Conservation (phyloP, 2,888 invertebrate genomes). For the Cephus nigrinus region DNA sequence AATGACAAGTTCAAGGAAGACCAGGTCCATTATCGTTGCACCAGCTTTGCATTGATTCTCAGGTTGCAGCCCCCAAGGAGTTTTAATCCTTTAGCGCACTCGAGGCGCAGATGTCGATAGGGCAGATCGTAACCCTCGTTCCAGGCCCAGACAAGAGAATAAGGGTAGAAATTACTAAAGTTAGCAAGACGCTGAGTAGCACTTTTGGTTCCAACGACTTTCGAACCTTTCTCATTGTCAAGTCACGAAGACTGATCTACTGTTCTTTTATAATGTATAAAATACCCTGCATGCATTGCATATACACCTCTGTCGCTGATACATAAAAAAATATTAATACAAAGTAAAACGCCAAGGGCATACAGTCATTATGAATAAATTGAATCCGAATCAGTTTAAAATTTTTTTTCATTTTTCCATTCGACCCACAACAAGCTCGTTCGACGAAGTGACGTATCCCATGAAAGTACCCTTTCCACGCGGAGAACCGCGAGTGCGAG, state of each 20-base stretch:
- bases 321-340: background rate
- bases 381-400: background rate
- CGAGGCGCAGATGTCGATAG: constrained; percentile 58
- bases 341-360: too few relatives aligned
- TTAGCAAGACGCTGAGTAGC: constrained; percentile 38
- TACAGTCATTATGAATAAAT: background rate
- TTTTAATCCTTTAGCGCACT: constrained; percentile 40
- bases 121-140: constrained; percentile 51
- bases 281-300: background rate
- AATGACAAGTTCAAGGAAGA: background rate
- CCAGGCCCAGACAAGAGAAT: constrained; percentile 3
- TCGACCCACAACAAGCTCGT: background rate
- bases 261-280: background rate
- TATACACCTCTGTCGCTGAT: background rate
- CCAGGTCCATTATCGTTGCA: background rate
- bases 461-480: background rate
- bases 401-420: background rate
- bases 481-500: constrained; percentile 17
- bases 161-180: constrained; percentile 11
- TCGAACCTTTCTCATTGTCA: constrained; percentile 58
- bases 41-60: background rate
- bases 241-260: constrained; percentile 48
- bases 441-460: background rate
- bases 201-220: constrained; percentile 51
- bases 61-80: background rate